phyloP scores from a whole-genome alignment of 2,797 vertebrate genomes.

The Gorsachius magnificus region DNA sequence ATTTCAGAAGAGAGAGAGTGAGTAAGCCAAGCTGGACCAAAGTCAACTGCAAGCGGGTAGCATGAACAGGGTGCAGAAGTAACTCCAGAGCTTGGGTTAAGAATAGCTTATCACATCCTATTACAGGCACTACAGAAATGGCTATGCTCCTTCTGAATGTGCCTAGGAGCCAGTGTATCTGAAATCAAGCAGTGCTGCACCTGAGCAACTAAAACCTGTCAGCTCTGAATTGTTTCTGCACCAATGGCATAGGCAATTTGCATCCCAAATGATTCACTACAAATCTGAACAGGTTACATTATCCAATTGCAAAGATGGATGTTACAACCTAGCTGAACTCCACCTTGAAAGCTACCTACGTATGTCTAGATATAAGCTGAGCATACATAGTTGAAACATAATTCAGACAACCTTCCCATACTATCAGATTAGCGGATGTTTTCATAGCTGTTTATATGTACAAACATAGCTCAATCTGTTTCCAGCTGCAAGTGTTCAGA shows the following conservation, averaged over 20 bases:
- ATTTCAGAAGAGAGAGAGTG: background rate
- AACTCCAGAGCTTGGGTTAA: background rate
- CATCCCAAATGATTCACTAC: background rate
- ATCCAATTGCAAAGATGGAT: background rate
- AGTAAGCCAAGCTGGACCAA: background rate
- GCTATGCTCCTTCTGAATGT: accelerated
- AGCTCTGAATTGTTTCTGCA: background rate
- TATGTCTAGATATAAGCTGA: background rate
- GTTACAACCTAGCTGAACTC: background rate
- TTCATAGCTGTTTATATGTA: background rate
- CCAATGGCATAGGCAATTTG: background rate
- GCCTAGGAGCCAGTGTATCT: background rate
- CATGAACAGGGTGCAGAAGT: background rate
- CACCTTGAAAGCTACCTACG: background rate
- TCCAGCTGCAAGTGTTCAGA: background rate
- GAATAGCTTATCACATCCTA: background rate
- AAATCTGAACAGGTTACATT: background rate
- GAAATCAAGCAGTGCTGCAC: background rate
- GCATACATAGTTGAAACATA: background rate
- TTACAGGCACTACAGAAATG: background rate
- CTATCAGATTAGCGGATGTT: background rate
- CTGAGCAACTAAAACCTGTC: background rate
- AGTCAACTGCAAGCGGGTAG: accelerated
- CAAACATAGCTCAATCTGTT: background rate
- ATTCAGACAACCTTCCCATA: background rate